Evolutionary conservation across 2,888 invertebrate species (phyloP), one percentile per base, ranked within the genome.

Genomic region (Sminthurinus aureus): DNA sequence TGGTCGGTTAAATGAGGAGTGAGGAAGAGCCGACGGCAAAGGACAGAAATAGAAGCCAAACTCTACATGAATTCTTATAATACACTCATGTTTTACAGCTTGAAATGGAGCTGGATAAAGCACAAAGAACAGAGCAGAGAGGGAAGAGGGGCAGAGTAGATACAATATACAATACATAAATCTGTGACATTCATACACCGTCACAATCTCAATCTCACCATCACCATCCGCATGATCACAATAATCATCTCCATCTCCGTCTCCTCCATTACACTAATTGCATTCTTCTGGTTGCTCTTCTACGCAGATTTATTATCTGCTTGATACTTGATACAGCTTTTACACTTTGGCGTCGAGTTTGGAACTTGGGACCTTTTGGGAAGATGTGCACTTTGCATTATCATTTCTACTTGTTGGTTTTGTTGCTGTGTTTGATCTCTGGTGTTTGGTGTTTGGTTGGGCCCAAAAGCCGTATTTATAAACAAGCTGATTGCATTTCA

Each of bases 181-280:
- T 38, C 38, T 38, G 38, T 38, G 18, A 58, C 58, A 58, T 18
- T n/a, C 20, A 24, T 24, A 71, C 71, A 71, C 26, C 13, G 24
- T 24, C 71, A 71, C 71, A 11, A 71, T 24, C 6, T 4, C 58
- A 9, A 58, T 15, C 15, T 58, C 11, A 9, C 9, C 9, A 9
- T 20, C 71, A 67, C 67, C 67, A 22, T 67, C 67, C 8, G 67
- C n/a, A 8, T 67, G 20, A 67, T 67, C 20, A 67, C 6, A 6
- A 38, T 38, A 6, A 38, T 38, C 38, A 38, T 38, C 6, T 9
- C 24, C 24, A 20, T 24, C 15, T 71, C 67, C 67, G n/a, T 22
- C 67, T 20, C 26, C 24, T 71, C 71, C 71, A 71, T 71, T 71
- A 71, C 26, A 71, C 71, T 71, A 71, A 71, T 71, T 71, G 71